Conservation (phyloP, 2,888 invertebrate species). For the Drosophila putrida region DNA sequence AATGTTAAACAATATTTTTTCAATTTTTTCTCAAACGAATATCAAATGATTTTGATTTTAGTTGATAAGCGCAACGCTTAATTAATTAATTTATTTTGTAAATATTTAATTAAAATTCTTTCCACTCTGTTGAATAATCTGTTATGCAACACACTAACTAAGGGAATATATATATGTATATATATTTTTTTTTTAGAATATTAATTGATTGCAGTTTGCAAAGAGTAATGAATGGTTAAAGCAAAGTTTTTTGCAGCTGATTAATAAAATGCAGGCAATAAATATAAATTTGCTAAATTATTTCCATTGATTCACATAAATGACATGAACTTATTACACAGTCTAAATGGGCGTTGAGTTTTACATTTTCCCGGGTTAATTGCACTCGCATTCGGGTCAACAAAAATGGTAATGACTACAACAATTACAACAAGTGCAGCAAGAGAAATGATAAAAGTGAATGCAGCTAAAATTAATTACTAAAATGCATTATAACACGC, state of each 20-base stretch:
- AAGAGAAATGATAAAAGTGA: slow-evolving; percentile 41
- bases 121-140: neutral
- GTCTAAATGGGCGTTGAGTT: slow-evolving; percentile 33
- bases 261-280: slow-evolving; percentile 48
- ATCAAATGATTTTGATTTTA: neutral
- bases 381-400: slow-evolving; percentile 34
- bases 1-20: no score
- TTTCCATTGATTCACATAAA: slow-evolving; percentile 56
- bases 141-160: neutral
- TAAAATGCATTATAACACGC: slow-evolving; percentile 70
- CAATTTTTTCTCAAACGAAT: neutral
- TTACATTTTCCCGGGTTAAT: slow-evolving; percentile 49
- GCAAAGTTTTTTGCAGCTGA: slow-evolving; percentile 31
- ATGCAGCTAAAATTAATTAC: slow-evolving; percentile 70
- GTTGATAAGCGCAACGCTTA: neutral
- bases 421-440: slow-evolving; percentile 23
- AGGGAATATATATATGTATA: slow-evolving; percentile 82
- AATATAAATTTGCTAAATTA: slow-evolving; percentile 69
- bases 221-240: slow-evolving; percentile 39
- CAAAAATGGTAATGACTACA: slow-evolving; percentile 52
- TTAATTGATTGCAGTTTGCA: slow-evolving; percentile 47
- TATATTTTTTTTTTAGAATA: slow-evolving; percentile 54
- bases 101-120: slow-evolving; percentile 32
- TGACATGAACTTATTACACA: slow-evolving; percentile 54
- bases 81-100: slow-evolving; percentile 20